Evolutionary conservation across 2,113 vertebrate species (phyloP).

Genomic region (Cervus canadensis): DNA sequence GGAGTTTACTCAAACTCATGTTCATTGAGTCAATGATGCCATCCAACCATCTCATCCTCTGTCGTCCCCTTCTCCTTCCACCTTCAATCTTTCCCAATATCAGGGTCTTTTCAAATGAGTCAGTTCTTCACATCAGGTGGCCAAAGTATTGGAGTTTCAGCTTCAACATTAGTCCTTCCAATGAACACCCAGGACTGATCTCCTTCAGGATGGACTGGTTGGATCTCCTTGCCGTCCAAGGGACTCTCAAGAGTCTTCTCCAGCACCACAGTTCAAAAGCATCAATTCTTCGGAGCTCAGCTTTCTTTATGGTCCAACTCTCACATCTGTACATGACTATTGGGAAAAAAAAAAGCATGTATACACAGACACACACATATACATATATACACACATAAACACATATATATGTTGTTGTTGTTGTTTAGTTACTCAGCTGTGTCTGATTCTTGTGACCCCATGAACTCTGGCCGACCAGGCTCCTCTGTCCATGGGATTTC

Average conservation of each 20-base stretch:
- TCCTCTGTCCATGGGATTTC: background rate
- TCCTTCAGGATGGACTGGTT: background rate
- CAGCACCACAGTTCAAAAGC: background rate
- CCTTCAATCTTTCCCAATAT: background rate
- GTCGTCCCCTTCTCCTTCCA: rapidly evolving
- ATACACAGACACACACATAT: background rate
- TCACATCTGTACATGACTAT: background rate
- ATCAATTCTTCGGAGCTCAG: rapidly evolving
- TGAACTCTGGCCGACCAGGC: background rate
- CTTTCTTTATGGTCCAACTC: background rate
- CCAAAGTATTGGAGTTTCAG: background rate
- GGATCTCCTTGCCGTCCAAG: background rate
- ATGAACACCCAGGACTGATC: background rate
- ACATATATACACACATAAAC: background rate
- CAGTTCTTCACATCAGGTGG: background rate
- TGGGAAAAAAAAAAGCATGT: rapidly evolving
- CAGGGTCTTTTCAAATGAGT: background rate
- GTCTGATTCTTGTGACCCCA: background rate
- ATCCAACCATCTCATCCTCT: background rate
- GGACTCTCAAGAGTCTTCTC: background rate
- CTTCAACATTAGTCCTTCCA: background rate
- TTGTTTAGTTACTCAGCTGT: background rate
- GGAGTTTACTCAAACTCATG: background rate
- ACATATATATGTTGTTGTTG: background rate
- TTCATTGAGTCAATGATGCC: background rate